Base-by-base conservation (phyloP, 2,888 invertebrate genomes). In the Lordiphosa andalusiaca region DNA sequence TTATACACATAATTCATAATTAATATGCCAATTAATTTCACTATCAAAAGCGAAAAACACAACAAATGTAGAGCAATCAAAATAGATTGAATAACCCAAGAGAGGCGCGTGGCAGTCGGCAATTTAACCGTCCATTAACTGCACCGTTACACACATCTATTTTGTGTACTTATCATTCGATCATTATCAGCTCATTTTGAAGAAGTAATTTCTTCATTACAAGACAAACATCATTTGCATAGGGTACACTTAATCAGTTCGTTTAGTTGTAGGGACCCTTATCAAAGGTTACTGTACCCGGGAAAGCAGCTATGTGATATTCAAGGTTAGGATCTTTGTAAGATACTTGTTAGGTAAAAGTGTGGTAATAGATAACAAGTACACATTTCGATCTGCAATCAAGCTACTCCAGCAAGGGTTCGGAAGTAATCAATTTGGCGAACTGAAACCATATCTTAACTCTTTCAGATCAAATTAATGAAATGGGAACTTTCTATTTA, bases 11-110 rank as follows among this genome's bases (percentile, higher is more conserved):
- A 55, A 66, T 30, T 59, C 53, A 61, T 63, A 55, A 69, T 69
- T 67, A 54, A 64, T 61, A 53, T 42, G 42, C 44, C 46, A 53
- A 56, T 59, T 58, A 68, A 78, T 77, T 81, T 73, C 65, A 56
- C 68, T 66, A 21, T 36, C 49, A 41, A 10, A 62, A 65, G 2
- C 16, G 16, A 57, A 39, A 36, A 19, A 46, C 19, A n/a, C 2
- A 13, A 13, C 13, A 38, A 16, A 23, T 44, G 33, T 44, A 44
- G 64, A 53, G 40, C 40, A 53, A 40, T 63, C 41, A 25, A 38
- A 48, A 10, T 12, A 35, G 42, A 42, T 48, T 61, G 46, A 39
- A 46, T 46, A 61, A 60, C 51, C 41, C 16, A 16, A 44, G 6
- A 25, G 36, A 16, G 35, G 19, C 48, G 42, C 54, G 64, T 62